Conservation (phyloP, 2,797 vertebrate species). For the Carapus acus region DNA sequence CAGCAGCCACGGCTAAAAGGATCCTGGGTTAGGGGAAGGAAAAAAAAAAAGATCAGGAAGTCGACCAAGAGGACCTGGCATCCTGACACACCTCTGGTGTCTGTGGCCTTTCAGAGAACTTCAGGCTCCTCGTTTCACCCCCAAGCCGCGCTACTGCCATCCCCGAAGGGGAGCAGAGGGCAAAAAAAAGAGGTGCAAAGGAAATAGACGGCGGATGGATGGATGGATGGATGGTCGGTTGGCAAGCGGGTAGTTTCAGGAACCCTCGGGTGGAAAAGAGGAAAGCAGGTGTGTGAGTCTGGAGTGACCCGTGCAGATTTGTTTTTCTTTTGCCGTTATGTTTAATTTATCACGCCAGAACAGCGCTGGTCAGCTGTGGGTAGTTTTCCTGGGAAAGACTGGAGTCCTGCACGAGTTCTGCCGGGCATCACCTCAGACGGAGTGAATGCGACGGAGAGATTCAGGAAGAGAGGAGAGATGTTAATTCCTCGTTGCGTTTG, state of each 20-base stretch:
- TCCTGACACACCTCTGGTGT: constrained; percentile 50
- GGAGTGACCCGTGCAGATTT: constrained; percentile 31
- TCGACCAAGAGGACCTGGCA: constrained; percentile 44
- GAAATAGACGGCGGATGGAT: constrained; percentile 23
- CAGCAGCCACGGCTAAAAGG: constrained; percentile 60
- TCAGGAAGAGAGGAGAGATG: constrained; percentile 51
- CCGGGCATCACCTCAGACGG: constrained; percentile 33
- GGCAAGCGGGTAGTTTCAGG: constrained; percentile 18
- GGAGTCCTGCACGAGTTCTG: constrained; percentile 69
- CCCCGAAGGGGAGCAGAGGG: constrained; percentile 35
- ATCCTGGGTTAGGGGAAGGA: too few relatives aligned
- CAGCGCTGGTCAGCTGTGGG: constrained; percentile 72
- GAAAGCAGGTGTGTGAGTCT: constrained; percentile 24
- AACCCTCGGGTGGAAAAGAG: constrained; percentile 40
- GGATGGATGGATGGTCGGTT: constrained; percentile 20
- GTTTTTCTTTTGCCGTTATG: constrained; percentile 39
- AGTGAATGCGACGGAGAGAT: constrained; percentile 37
- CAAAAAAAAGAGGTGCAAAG: constrained; percentile 12
- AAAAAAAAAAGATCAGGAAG: constrained; percentile 42
- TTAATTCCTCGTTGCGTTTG: constrained; percentile 36
- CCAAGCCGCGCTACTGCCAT: constrained; percentile 39
- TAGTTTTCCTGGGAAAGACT: constrained; percentile 61
- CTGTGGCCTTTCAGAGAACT: constrained; percentile 48
- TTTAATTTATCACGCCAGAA: constrained; percentile 65
- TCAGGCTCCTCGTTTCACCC: constrained; percentile 43